These are phyloP conservation scores for Petrolisthes cinctipes DNA, from an alignment of 2,888 invertebrate genomes.

Conservation along the genomic window DNA sequence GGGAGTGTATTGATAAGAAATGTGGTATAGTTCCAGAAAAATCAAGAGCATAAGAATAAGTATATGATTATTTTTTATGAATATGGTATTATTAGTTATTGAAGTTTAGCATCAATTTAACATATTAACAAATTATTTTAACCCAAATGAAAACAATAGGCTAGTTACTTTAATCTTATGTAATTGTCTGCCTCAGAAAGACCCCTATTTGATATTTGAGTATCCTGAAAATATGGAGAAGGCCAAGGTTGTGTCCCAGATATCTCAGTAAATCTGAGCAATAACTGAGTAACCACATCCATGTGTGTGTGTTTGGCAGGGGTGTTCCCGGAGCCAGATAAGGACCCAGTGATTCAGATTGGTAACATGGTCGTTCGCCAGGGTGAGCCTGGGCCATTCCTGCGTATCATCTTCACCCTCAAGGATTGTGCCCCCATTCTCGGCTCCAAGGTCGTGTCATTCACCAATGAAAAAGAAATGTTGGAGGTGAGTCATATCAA, in stretches of 20 bases:
- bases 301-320: slow-evolving; percentile 71
- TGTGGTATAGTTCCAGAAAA: no score
- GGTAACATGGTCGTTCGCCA: slow-evolving; percentile 90
- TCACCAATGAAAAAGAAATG: slow-evolving; percentile 80
- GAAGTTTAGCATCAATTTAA: no score
- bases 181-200: not conserved
- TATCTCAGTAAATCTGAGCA: no score
- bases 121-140: no score
- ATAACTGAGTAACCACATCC: not conserved
- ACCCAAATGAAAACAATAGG: no score
- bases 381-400: slow-evolving; percentile 80
- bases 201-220: not conserved
- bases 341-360: slow-evolving; percentile 99
- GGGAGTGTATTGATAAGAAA: no score
- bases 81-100: no score
- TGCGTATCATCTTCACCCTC: slow-evolving; percentile 94
- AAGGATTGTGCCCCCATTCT: slow-evolving; percentile 96
- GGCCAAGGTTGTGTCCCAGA: not conserved
- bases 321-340: slow-evolving; percentile 95
- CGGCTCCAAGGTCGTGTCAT: slow-evolving; percentile 90
- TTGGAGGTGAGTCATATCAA: slow-evolving; percentile 71
- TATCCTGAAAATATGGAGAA: not conserved
- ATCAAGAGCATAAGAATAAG: no score
- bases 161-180: not conserved
- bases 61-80: no score